These are phyloP conservation scores for Germaria angustata DNA, from an alignment of 2,888 invertebrate species.

Conservation along the genomic window DNA sequence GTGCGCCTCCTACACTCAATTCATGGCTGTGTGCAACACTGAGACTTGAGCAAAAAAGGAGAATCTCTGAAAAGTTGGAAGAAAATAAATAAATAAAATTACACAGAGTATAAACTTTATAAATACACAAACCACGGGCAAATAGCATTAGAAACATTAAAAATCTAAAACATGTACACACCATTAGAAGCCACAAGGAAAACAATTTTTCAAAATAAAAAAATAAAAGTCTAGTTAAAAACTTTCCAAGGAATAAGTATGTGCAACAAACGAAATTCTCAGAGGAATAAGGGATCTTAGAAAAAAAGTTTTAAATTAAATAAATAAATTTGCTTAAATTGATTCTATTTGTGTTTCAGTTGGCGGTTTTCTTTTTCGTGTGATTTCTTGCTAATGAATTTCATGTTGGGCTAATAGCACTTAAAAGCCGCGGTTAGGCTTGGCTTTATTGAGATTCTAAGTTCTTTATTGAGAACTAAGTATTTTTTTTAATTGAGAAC, in stretches of 20 bases:
- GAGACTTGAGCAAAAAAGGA: not conserved
- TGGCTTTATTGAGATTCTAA: conserved; percentile 30
- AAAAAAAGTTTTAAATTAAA: not conserved
- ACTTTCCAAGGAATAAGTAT: conserved; percentile 1
- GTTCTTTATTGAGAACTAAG: no score
- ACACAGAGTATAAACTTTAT: conserved; percentile 15
- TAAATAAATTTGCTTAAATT: conserved; percentile 27
- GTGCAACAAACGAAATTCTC: conserved; percentile 13
- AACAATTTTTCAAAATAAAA: conserved; percentile 21
- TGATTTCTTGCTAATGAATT: conserved; percentile 1
- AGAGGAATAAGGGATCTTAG: not conserved
- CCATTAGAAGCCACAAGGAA: conserved; percentile 56
- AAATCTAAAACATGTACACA: conserved; percentile 60
- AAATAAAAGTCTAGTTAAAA: conserved; percentile 19
- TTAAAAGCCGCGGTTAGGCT: conserved; percentile 49
- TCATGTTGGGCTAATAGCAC: conserved; percentile 33
- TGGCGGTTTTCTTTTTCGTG: not conserved
- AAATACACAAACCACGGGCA: conserved; percentile 13
- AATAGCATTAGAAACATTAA: conserved; percentile 55
- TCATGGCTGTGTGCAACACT: not conserved
- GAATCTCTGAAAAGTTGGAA: not conserved
- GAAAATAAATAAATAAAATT: not conserved
- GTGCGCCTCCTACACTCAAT: not conserved
- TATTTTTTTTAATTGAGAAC: no score
- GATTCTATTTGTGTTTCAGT: conserved; percentile 15